phyloP scores from a whole-genome alignment of 2,113 vertebrate genomes.

The Otolemur garnettii region DNA sequence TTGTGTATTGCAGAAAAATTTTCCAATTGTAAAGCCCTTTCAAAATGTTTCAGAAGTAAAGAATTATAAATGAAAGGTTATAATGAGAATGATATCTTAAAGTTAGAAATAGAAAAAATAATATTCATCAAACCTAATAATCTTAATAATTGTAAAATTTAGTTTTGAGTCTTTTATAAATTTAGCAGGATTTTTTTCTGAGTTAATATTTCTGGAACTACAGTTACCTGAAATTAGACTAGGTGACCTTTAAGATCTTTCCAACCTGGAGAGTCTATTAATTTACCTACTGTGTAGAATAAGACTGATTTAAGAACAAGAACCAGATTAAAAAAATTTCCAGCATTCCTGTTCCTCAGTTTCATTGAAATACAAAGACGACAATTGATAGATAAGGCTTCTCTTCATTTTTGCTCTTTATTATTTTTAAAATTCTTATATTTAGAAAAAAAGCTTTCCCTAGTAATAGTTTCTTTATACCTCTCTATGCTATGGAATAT shows the following conservation, averaged over 20 bases:
- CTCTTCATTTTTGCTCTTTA: conserved; percentile 14
- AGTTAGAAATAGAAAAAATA: conserved; percentile 46
- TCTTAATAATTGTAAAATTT: conserved; percentile 59
- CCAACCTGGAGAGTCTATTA: conserved; percentile 56
- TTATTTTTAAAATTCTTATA: conserved; percentile 53
- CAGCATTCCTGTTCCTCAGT: conserved; percentile 46
- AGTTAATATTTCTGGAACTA: conserved; percentile 66
- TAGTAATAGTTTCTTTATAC: conserved; percentile 38
- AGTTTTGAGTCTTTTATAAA: conserved; percentile 53
- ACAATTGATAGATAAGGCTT: conserved; percentile 55
- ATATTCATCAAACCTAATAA: conserved; percentile 56
- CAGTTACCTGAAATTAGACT: conserved; percentile 65
- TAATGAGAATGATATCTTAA: conserved; percentile 57
- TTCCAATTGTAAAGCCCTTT: conserved; percentile 28
- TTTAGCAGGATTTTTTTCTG: conserved; percentile 45
- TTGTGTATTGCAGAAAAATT: neutral
- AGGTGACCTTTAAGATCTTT: conserved; percentile 64
- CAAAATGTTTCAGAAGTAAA: conserved; percentile 52
- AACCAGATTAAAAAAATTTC: conserved; percentile 56
- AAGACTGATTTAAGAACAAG: conserved; percentile 67
- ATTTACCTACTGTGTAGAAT: conserved; percentile 51
- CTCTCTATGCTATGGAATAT: conserved; percentile 33
- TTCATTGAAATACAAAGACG: conserved; percentile 58
- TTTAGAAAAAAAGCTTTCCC: conserved; percentile 44
- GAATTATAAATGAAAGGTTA: conserved; percentile 52